Base-by-base conservation (phyloP, 2,888 invertebrate genomes). In the Leptogaster cylindrica region DNA sequence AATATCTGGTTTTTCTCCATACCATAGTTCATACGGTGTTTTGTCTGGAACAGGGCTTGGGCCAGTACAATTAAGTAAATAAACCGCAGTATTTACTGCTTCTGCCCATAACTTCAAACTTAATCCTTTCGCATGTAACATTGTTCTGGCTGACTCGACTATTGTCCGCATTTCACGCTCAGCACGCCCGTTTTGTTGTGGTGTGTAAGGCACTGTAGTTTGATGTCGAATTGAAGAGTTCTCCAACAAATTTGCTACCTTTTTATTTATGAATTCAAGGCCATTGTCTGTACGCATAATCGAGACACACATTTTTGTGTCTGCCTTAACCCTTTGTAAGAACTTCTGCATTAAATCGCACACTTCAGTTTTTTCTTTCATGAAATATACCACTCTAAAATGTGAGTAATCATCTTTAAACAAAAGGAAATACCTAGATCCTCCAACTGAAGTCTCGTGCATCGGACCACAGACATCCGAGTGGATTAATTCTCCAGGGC, bases 21-120 rank as follows among this genome's bases (percentile, higher is more conserved):
- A n/a, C 78, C 79, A 80, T 7, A 74, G n/a, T 69, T 81, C 77
- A 67, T 74, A 73, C 1, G 79, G 77, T 1, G 77, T 76, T 69
- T 71, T 71, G n/a, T 23, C 18, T 46, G 3, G 18, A 46, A 46
- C 44, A n/a, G 48, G 10, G 25, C 48, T 23, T n/a, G 36, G 1
- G 10, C 16, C 39, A 33, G 39, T 25, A 23, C 23, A 25, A 6
- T 50, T 50, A 12, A 48, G 68, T 7, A 74, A 46, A 65, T 69
- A 71, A 20, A 67, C 68, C n/a, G 74, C 74, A 12, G 73, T 73
- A 28, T 58, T 66, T 0, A 72, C 70, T 25, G 75, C 74, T 50
- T 74, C 75, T 39, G 71, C 73, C 73, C 75, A 48, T 4, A 73
- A 72, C 5, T 58, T 48, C 36, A 71, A 74, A 23, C 18, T 65